Conservation (phyloP, 64 coral and sea anemone species). For the Platygyra sinensis region DNA sequence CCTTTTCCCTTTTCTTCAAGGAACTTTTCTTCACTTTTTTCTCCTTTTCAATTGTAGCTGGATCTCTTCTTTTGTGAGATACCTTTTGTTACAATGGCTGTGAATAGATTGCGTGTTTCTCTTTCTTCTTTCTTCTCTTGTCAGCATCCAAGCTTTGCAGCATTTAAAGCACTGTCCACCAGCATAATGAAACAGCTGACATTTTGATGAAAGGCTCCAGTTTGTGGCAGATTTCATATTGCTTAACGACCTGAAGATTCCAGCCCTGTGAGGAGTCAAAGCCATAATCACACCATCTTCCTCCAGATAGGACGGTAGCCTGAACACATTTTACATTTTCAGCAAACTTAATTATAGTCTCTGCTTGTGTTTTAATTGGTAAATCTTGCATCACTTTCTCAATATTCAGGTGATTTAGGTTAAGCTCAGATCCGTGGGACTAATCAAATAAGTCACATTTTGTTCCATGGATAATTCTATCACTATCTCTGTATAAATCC, state of each 20-base stretch:
- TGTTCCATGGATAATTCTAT: neutral
- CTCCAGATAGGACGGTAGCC: neutral
- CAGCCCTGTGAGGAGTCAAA: neutral
- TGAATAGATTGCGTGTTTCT: conserved; percentile 16
- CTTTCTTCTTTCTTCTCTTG: neutral
- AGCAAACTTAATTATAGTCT: neutral
- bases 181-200: neutral
- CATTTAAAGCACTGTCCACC: neutral
- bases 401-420: neutral
- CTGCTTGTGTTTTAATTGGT: neutral
- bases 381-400: neutral
- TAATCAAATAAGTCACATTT: neutral
- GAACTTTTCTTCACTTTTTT: conserved; percentile 4
- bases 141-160: neutral
- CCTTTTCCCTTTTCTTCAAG: neutral
- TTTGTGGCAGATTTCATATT: neutral
- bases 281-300: neutral
- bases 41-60: conserved; percentile 23
- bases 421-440: neutral
- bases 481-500: neutral
- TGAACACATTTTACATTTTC: neutral
- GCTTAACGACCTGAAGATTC: neutral
- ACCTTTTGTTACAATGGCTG: conserved; percentile 14
- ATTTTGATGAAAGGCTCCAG: conserved; percentile 13
- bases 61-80: conserved; percentile 45